Base-by-base conservation (phyloP, 2,888 invertebrate genomes). In the Acrobasis suavella region DNA sequence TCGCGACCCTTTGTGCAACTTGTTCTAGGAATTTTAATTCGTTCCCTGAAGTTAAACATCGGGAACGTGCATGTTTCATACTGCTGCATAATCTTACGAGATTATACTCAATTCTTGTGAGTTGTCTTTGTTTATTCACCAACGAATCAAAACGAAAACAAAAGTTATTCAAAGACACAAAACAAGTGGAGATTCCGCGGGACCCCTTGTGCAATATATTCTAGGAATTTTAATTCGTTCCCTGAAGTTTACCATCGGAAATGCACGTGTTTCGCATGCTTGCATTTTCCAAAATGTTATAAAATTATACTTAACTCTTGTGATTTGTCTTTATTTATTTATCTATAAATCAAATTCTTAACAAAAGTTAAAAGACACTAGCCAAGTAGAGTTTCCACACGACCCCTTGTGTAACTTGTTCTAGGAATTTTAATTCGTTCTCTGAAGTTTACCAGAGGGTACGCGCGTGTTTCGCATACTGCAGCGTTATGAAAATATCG, bases 191-290 rank as follows among this genome's bases (percentile, higher is more conserved):
- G n/a, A 39, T 62, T 62, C 58, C 54, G 38, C 52, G 54, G 54
- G 62, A 58, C 49, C 59, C 46, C 58, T 58, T 54, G 52, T 1
- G 58, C 37, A 50, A 46, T 42, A 58, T 59, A 58, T 59, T 49
- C 17, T n/a, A 46, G 58, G 58, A 63, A 63, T 63, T 63, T 63
- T 63, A 63, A 63, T 63, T 58, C 58, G 38, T 58, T 52, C 58
- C 14, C 22, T 17, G 59, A 59, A 59, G 59, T 59, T 59, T 59
- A 9, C 16, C 49, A 49, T 49, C 32, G 22, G 17, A 38, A 22
- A 22, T 3, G 22, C 50, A 38, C 59, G 59, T 17, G 59, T 59
- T 50, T 32, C 16, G 59, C 59, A 59, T 59, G 50, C 59, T n/a
- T 32, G 32, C 38, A 9, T n/a, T n/a, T n/a, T 22, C 2, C 22